Evolutionary conservation across 1,140 invertebrate genomes (phyloP), one percentile per base, ranked within the genome.

Genomic region (Augochlora pura): DNA sequence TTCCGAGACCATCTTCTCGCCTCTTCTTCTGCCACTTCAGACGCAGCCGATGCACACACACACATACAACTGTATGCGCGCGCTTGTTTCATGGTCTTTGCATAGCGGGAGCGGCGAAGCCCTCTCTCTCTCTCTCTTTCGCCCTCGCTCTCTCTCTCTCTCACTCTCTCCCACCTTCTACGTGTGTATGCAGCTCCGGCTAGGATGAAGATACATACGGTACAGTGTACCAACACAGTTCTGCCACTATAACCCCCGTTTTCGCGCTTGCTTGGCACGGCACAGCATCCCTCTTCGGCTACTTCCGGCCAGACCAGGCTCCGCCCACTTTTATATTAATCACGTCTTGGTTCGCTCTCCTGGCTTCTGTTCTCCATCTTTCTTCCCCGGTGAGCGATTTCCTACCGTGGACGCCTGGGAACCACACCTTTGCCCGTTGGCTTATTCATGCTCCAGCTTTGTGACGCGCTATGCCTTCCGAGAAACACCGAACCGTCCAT

Each of bases 281-380:
- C 88, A 90, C 89, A 90, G 88, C 92, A 91, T 92, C 91, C 89
- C 90, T 90, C 91, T 87, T 91, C 89, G 90, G 86, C 90, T 89
- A 93, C 91, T 92, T 92, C 92, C 91, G 91, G 90, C 88, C 89
- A 87, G 82, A 80, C 88, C 87, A 80, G 73, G 90, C 92, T 93
- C 92, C 92, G 91, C 92, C 92, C 90, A 93, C 92, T 92, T 93
- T 93, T 92, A 92, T 93, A 92, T 93, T 93, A 93, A 93, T 93
- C 92, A 92, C 91, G 92, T 92, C 91, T 92, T 91, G 88, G 90
- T 88, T 92, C 90, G 87, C 87, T 92, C 87, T 92, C 88, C 88
- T 90, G 87, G 72, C 84, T 87, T 88, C 88, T 85, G 83, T 89
- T 89, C 88, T 90, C 90, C 88, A 89, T 89, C 90, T 90, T 89